These are phyloP conservation scores for Nysson spinosus DNA, from an alignment of 2,888 invertebrate genomes.

Conservation along the genomic window DNA sequence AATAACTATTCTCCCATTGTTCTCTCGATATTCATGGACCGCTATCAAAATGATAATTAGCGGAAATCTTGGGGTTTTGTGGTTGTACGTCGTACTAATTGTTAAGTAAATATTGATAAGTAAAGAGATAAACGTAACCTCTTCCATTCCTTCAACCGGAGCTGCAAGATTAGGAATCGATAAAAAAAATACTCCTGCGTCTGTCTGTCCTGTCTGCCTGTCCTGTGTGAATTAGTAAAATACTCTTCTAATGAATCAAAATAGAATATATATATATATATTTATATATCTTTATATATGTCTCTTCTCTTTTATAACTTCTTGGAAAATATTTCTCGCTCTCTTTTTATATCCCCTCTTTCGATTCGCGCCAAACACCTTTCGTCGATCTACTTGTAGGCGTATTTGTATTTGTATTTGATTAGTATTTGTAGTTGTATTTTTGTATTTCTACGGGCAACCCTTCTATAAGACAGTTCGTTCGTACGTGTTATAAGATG, in stretches of 20 bases:
- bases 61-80: constrained; percentile 52
- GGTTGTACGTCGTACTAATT: constrained; percentile 32
- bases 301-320: constrained; percentile 35
- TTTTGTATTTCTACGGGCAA: no score
- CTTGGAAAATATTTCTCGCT: constrained; percentile 42
- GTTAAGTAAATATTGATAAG: constrained; percentile 17
- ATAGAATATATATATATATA: constrained; percentile 63
- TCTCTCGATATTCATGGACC: constrained; percentile 51
- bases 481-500: no score
- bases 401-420: background rate
- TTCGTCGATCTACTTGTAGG: background rate
- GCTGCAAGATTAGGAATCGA: constrained; percentile 6
- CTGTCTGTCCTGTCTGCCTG: no score
- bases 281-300: no score
- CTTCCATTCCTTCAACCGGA: background rate
- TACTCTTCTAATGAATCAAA: constrained; percentile 66
- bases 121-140: constrained; percentile 6
- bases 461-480: no score
- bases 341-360: constrained; percentile 2
- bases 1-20: constrained; percentile 19
- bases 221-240: constrained; percentile 66
- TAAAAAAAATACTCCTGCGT: constrained; percentile 34
- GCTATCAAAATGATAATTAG: constrained; percentile 69
- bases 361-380: background rate
- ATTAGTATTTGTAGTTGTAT: no score